Base-by-base conservation (phyloP, 2,797 vertebrate species). In the Sibirionetta formosa region DNA sequence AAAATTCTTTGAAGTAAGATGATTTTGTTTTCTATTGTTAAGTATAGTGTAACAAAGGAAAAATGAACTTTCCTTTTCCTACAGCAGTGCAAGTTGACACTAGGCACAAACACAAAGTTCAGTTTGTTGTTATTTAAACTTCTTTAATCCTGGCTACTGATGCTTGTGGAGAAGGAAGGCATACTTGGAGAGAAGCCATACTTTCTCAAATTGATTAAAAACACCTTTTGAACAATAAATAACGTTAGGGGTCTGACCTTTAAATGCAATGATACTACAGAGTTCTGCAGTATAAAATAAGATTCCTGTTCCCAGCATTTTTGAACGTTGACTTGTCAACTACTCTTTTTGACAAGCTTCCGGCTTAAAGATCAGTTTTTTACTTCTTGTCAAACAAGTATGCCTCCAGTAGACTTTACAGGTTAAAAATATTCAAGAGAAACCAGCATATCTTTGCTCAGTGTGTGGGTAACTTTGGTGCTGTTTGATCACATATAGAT, bases 161-260 rank as follows among this genome's bases (percentile, higher is more conserved):
- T 92, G 86, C 86, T 97, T 93, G 73, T 82, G 88, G 61, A 94
- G 80, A 93, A 91, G 73, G 54, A 66, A 95, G 61, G 58, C 70
- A 86, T 58, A 88, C 82, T 84, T 97, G 95, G 93, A 96, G 57
- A 84, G 58, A 86, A 85, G 90, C 90, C 94, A 88, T 68, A 60
- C 15, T 86, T 95, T 95, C 92, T 88, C 84, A 92, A 82, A 85
- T 64, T 91, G 31, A 96, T 96, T 94, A 86, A 96, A 97, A 96
- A 82, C 77, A 93, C 86, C 71, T 95, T 93, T 78, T 77, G 70
- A 91, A 92, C 82, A 95, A 88, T 85, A 95, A 93, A 93, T 96
- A 91, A 60, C 71, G 92, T 86, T n/a, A 94, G 82, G 40, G 78
- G 54, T 35, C 33, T 82, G 89, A 92, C 57, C 76, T 94, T 58